Percentiles rank a stretch among this genome's conserved stretches.
Evolutionary conservation across 2,113 vertebrate genomes (phyloP).

Genomic region (Chloroceryle aenea): DNA sequence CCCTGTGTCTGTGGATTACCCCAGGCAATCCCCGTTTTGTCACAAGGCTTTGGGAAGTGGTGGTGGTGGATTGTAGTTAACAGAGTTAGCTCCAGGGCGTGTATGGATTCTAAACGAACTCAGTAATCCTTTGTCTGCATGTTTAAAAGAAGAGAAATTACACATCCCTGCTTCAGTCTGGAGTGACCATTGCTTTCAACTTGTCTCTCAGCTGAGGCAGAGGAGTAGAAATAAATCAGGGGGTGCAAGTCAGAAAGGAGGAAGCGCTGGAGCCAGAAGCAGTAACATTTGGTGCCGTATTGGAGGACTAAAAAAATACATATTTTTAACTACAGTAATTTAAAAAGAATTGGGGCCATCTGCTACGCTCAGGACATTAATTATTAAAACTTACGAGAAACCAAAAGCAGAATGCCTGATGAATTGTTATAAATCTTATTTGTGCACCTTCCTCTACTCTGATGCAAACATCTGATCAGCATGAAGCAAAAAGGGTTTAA

Average conservation of each 20-base stretch:
- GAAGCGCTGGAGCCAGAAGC: not conserved
- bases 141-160: not conserved
- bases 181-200: not conserved
- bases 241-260: not conserved
- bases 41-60: not conserved
- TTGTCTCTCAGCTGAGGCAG: not conserved
- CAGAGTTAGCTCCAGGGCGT: not conserved
- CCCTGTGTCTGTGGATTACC: not conserved
- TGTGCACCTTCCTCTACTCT: not conserved
- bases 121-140: not conserved
- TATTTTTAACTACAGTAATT: constrained; percentile 32
- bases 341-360: constrained; percentile 29
- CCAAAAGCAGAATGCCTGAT: not conserved
- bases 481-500: not conserved
- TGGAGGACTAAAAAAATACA: not conserved
- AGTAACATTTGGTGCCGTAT: constrained; percentile 1
- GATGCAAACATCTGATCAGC: not conserved
- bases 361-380: constrained; percentile 36
- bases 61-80: not conserved
- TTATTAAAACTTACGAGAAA: constrained; percentile 42
- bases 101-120: not conserved
- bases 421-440: not conserved
- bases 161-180: not conserved
- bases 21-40: no score
- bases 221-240: not conserved